Percentiles rank a stretch among this genome's conserved stretches.
These are phyloP conservation scores for Hyposoter didymator DNA, from an alignment of 2,888 invertebrate species.

Conservation along the genomic window DNA sequence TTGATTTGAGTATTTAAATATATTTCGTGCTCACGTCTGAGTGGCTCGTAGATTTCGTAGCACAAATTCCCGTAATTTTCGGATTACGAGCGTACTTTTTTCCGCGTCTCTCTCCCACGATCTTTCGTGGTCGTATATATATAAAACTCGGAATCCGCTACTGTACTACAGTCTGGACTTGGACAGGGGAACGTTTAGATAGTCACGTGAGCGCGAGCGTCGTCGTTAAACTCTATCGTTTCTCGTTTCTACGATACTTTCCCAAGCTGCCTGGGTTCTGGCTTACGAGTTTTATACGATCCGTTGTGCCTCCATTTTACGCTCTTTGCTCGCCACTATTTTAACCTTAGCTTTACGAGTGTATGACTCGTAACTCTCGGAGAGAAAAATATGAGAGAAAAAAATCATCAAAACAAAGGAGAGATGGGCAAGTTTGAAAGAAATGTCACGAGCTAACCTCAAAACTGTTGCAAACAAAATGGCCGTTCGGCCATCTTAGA, in stretches of 20 bases:
- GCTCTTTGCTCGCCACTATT: constrained; percentile 1
- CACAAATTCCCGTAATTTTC: constrained; percentile 17
- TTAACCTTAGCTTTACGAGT: constrained; percentile 12
- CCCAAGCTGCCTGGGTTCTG: neutral
- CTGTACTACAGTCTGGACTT: constrained; percentile 10
- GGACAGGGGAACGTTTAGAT: neutral
- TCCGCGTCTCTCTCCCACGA: constrained; percentile 27
- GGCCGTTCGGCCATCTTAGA: neutral
- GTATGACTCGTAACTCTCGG: constrained; percentile 2
- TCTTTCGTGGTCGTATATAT: neutral
- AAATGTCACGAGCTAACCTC: neutral
- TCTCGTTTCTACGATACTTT: constrained; percentile 20
- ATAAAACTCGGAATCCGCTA: neutral
- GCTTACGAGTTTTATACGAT: constrained; percentile 21
- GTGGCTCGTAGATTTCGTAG: neutral
- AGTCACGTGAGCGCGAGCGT: constrained; percentile 21
- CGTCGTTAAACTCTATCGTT: constrained; percentile 29
- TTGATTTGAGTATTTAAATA: neutral
- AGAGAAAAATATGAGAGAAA: neutral
- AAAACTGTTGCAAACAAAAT: neutral
- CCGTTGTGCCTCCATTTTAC: constrained; percentile 14
- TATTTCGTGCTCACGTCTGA: neutral
- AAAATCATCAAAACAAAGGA: constrained; percentile 14
- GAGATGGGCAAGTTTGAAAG: neutral
- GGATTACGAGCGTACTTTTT: constrained; percentile 17